Evolutionary conservation across 23 tunicate species (phyloP).

Genomic region (Trididemnum clinides): DNA sequence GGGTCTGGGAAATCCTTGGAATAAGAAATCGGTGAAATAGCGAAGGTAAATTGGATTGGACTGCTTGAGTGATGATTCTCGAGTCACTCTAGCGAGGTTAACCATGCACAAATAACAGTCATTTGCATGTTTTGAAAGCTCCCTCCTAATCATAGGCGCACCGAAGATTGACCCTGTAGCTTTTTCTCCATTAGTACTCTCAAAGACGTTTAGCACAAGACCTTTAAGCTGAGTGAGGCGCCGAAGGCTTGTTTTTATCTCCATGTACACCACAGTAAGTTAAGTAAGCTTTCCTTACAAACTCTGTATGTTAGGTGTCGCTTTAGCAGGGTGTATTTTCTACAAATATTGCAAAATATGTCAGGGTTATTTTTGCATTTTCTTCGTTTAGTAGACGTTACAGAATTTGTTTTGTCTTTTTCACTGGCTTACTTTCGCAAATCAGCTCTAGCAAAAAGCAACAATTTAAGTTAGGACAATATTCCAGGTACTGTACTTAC

Average conservation of each 20-base stretch:
- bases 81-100: neutral
- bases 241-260: neutral
- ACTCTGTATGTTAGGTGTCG: neutral
- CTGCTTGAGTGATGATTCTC: neutral
- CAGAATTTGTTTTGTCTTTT: neutral
- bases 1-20: neutral
- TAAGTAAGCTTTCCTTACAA: neutral
- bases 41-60: neutral
- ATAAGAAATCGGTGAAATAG: constrained; percentile 6
- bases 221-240: neutral
- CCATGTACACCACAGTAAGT: neutral
- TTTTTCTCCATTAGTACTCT: neutral
- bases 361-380: neutral
- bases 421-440: neutral
- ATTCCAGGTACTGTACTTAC: too few relatives aligned
- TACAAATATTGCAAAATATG: neutral
- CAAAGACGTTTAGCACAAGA: neutral
- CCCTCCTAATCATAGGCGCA: constrained; percentile 14
- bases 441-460: too few relatives aligned
- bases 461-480: too few relatives aligned
- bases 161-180: neutral
- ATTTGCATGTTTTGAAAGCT: neutral
- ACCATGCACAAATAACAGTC: constrained; percentile 22
- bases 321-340: neutral
- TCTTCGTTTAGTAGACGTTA: neutral